phyloP scores from a whole-genome alignment of 1,140 invertebrate genomes.

The Metaphire vulgaris region DNA sequence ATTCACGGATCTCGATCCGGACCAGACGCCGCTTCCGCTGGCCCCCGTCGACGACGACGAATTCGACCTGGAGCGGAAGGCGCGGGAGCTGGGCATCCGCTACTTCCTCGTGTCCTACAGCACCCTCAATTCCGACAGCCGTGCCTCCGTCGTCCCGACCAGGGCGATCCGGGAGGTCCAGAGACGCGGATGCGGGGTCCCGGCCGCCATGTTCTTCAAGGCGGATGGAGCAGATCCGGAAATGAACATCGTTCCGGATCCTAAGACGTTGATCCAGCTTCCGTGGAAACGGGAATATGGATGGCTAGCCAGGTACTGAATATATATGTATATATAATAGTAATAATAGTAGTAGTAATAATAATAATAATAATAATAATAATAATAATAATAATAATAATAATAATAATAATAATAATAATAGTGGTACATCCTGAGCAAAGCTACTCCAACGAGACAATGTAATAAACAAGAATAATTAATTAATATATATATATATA shows the following conservation, averaged over 20 bases:
- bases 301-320: constrained; percentile 18
- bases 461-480: no score
- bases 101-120: constrained; percentile 31
- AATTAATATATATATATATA: no score
- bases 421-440: no score
- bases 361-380: no score
- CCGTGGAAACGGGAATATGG: constrained; percentile 31
- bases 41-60: not conserved
- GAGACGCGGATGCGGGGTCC: constrained; percentile 23
- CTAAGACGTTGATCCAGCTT: constrained; percentile 27
- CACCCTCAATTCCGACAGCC: constrained; percentile 24
- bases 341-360: no score
- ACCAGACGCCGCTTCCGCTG: not conserved
- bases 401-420: no score
- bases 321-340: no score
- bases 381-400: no score
- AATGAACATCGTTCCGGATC: constrained; percentile 27
- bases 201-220: constrained; percentile 31
- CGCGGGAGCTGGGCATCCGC: constrained; percentile 26
- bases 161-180: constrained; percentile 27
- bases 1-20: not conserved
- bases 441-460: no score
- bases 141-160: constrained; percentile 22
- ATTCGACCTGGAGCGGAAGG: constrained; percentile 13
- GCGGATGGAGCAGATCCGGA: constrained; percentile 29